Percentiles rank a stretch among this genome's conserved stretches.
Evolutionary conservation across 2,888 invertebrate genomes (phyloP).

Genomic region (Sisyra terminalis): DNA sequence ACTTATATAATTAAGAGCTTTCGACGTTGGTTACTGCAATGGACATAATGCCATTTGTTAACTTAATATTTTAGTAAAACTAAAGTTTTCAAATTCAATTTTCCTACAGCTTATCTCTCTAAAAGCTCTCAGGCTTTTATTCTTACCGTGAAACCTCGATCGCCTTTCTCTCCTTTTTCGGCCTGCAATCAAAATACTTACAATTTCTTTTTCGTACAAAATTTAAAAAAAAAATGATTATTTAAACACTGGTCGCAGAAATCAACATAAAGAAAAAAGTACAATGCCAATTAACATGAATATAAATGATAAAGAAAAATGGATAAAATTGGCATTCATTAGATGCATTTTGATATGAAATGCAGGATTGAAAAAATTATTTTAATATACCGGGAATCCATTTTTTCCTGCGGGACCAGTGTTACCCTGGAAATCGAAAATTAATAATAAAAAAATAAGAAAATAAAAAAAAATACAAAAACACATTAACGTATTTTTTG

Average conservation of each 20-base stretch:
- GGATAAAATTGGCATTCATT: neutral
- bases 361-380: constrained; percentile 14
- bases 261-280: constrained; percentile 4
- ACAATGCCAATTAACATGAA: constrained; percentile 11
- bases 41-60: no score
- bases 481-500: constrained; percentile 5
- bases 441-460: constrained; percentile 9
- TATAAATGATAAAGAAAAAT: no score
- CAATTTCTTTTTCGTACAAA: constrained; percentile 1
- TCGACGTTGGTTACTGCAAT: no score
- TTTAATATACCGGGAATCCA: constrained; percentile 73
- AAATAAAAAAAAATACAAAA: constrained; percentile 1
- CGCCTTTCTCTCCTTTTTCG: constrained; percentile 56
- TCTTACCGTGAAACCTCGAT: constrained; percentile 59
- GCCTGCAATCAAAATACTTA: constrained; percentile 48
- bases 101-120: no score
- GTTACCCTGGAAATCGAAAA: constrained; percentile 42
- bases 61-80: no score
- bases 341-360: constrained; percentile 7
- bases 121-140: no score
- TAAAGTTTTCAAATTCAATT: no score
- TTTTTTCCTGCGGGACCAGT: constrained; percentile 72
- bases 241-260: neutral
- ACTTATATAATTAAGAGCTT: no score
- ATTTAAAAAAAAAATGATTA: neutral